A percentile compares a stretch with the other conserved stretches of the same genome.
Evolutionary conservation across 2,797 vertebrate genomes (phyloP).

Genomic region (Myioborus melanocephalus): DNA sequence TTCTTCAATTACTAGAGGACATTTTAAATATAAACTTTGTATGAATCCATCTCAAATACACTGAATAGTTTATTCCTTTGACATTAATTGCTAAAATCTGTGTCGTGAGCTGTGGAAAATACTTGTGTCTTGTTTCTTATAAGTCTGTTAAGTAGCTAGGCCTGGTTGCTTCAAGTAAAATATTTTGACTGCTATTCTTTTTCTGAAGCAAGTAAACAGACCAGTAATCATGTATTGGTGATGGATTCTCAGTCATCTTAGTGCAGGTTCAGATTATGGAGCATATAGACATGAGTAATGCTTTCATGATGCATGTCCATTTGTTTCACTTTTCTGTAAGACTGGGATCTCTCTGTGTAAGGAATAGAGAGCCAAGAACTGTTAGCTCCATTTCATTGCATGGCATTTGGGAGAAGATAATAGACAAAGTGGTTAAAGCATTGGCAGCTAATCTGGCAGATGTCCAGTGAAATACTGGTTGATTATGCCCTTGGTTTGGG

Average conservation of each 20-base stretch:
- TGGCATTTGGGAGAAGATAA: neutral
- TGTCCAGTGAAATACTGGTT: neutral
- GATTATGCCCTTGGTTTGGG: neutral
- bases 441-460: neutral
- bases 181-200: slow-evolving; percentile 41
- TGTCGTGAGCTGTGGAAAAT: slow-evolving; percentile 5
- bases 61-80: slow-evolving; percentile 41
- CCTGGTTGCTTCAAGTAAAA: neutral
- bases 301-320: neutral
- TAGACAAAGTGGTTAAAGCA: neutral
- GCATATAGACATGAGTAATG: neutral
- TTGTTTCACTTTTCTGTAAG: neutral
- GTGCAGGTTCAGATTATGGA: neutral
- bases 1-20: slow-evolving; percentile 51
- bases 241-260: neutral
- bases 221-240: neutral
- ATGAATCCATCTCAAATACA: slow-evolving; percentile 44
- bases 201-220: neutral
- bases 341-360: neutral
- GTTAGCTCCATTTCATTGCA: neutral
- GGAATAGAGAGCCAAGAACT: neutral
- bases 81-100: slow-evolving; percentile 54
- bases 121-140: slow-evolving; percentile 15
- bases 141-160: slow-evolving; percentile 22
- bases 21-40: slow-evolving; percentile 59